Evolutionary conservation across 2,797 vertebrate species (phyloP).

Genomic region (Parauchenoglanis punctatus): DNA sequence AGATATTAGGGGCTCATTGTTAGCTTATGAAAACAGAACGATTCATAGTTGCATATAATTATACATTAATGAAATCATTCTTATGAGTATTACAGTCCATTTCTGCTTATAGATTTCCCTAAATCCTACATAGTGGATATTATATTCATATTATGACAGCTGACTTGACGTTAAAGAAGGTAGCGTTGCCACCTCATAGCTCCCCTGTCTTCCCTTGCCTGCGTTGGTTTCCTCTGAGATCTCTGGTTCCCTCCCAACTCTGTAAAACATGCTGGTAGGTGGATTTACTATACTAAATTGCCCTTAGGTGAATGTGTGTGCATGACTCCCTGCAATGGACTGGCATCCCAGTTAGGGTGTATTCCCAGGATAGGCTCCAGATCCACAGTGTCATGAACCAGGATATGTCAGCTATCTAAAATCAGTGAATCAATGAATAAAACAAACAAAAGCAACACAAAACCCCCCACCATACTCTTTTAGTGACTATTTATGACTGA

Average conservation of each 20-base stretch:
- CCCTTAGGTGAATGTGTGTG: not conserved
- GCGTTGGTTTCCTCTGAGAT: not conserved
- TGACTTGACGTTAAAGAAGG: not conserved
- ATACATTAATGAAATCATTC: too few species aligned
- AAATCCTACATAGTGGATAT: too few species aligned
- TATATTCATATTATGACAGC: too few species aligned
- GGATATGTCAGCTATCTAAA: not conserved
- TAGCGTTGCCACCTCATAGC: not conserved
- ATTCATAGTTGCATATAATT: too few species aligned
- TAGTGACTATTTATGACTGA: not conserved
- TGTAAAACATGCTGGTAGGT: not conserved
- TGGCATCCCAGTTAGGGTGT: not conserved
- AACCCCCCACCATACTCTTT: not conserved
- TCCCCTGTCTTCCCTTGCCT: not conserved
- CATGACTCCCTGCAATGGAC: not conserved
- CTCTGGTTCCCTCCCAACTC: not conserved
- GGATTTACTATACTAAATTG: not conserved
- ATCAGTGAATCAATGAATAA: not conserved
- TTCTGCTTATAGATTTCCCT: too few species aligned
- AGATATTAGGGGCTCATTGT: too few species aligned
- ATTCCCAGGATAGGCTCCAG: not conserved
- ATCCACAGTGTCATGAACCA: not conserved
- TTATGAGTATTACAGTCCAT: too few species aligned
- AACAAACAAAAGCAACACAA: not conserved
- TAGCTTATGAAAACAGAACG: too few species aligned